These are phyloP conservation scores for Leptobrachium ailaonicum DNA, from an alignment of 2,113 vertebrate species.

Conservation along the genomic window DNA sequence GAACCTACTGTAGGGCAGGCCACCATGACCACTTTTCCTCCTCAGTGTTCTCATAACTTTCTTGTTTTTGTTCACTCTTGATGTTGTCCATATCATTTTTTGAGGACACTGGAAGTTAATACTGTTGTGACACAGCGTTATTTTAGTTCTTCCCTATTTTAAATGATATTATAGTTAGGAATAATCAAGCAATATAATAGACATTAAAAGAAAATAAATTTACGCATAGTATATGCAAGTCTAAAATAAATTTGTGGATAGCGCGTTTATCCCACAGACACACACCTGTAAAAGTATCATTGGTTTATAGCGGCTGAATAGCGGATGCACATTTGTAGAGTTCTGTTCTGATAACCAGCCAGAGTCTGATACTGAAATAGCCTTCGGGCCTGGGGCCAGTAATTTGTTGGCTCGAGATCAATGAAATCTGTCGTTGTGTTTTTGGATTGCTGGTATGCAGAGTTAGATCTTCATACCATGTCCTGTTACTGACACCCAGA, in stretches of 20 bases:
- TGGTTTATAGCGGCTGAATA: constrained; percentile 25
- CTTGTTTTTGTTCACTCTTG: no score
- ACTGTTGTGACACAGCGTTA: no score
- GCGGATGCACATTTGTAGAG: constrained; percentile 32
- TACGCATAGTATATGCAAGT: no score
- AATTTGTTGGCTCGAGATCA: constrained; percentile 69
- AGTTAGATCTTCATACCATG: constrained; percentile 61
- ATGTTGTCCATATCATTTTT: no score
- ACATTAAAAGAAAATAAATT: no score
- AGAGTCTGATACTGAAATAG: constrained; percentile 60
- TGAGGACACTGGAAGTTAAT: no score
- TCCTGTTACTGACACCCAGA: constrained; percentile 63
- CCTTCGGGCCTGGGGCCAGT: constrained; percentile 58
- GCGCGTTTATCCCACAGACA: constrained; percentile 16
- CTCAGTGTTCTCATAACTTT: no score
- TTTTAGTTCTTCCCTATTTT: no score
- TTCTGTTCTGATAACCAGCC: constrained; percentile 70
- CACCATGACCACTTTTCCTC: no score
- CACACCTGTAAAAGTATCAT: constrained; percentile 22
- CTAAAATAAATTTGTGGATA: background rate
- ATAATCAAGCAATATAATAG: no score
- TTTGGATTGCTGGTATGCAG: constrained; percentile 70
- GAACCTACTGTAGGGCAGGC: no score
- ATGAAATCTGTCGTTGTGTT: constrained; percentile 69
- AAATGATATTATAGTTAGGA: no score